A percentile compares a stretch with the other conserved stretches of the same genome.
These are phyloP conservation scores for Sander lucioperca DNA, from an alignment of 2,113 vertebrate species.

Conservation along the genomic window DNA sequence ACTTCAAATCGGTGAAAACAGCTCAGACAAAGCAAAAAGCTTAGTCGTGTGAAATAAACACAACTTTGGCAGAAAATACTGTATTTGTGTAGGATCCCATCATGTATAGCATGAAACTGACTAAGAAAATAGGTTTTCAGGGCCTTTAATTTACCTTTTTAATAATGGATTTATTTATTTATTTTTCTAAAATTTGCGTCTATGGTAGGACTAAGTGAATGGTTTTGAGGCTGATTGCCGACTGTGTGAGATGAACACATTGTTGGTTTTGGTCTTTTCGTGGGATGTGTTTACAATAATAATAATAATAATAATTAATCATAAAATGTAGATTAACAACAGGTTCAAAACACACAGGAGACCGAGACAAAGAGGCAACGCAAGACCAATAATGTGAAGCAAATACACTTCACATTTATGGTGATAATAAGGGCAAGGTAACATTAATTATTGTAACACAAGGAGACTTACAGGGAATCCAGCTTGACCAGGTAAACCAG, in stretches of 20 bases:
- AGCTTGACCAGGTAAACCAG: conserved; percentile 79
- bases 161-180: neutral
- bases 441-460: neutral
- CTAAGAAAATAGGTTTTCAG: neutral
- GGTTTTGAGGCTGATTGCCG: neutral
- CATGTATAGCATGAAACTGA: neutral
- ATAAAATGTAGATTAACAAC: neutral
- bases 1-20: neutral
- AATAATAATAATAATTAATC: neutral
- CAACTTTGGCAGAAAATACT: neutral
- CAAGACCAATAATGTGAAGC: neutral
- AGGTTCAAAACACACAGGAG: neutral
- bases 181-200: neutral
- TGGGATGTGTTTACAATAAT: neutral
- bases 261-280: neutral
- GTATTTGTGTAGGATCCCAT: too few relatives aligned
- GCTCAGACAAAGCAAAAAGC: neutral
- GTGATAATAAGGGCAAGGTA: neutral
- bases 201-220: neutral
- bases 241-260: neutral
- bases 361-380: neutral
- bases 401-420: neutral
- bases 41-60: neutral
- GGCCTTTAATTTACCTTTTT: neutral
- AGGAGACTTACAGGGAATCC: conserved; percentile 84